Evolutionary conservation across 2,113 vertebrate species (phyloP), one percentile per base, ranked within the genome.

Genomic region (Mustelus asterias): DNA sequence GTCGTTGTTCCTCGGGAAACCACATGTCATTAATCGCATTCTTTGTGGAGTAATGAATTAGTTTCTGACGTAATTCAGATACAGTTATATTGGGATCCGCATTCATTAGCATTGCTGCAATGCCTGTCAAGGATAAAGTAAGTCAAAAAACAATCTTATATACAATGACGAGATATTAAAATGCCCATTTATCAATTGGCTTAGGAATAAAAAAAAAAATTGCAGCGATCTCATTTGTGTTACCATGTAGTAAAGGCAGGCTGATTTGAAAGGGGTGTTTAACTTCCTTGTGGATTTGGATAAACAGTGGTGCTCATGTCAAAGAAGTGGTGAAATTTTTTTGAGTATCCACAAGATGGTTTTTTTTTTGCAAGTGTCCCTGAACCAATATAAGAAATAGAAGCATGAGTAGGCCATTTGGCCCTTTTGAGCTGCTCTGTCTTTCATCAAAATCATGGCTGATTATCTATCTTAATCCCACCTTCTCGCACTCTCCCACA

Each of bases 21-120:
- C 97, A 96, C 1, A 96, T 97, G 0, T 97, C 96, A 88, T 98
- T 97, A 96, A 98, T 97, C 2, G 96, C 92, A 0, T 97, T 96
- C 96, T 98, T 98, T 96, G 96, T n/a, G 76, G 98, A 98, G 3
- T 98, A 97, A 96, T 76, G 97, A 95, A 98, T 96, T 96, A 99
- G 97, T 70, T 72, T 96, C 94, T 99, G 98, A 78, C 98, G 97
- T 76, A 99, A 96, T 96, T 98, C 97, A 0, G 97, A 95, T 0
- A 97, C 97, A 0, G 97, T 97, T 69, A 97, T 96, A 11, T 86
- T 97, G 0, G 97, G 97, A 95, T 96, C 96, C 0, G 97, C 96
- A 0, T 97, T 98, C 96, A 99, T 97, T 96, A 99, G 97, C 97
- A 98, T 96, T 1, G 98, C 98, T 0, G 97, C 96, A 0, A 98